Evolutionary conservation across 30 jellyfish, hydroid and myxozoan species (phyloP).

Genomic region (Aurelia aurita): DNA sequence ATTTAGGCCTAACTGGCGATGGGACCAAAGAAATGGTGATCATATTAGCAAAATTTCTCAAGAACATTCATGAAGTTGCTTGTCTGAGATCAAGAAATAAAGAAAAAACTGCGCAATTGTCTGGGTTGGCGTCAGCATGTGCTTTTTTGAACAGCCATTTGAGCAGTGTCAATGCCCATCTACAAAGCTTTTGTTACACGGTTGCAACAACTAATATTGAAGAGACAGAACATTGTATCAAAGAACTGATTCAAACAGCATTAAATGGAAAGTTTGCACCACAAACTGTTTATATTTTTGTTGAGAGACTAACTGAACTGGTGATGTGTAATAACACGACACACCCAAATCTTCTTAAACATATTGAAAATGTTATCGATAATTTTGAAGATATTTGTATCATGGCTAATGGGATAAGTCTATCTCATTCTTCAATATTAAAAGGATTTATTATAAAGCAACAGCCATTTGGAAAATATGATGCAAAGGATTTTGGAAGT

Average conservation of each 20-base stretch:
- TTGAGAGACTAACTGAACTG: conserved; percentile 19
- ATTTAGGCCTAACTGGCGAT: conserved; percentile 62
- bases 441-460: conserved; percentile 35
- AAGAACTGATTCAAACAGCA: conserved; percentile 21
- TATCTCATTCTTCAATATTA: conserved; percentile 12
- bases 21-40: conserved; percentile 46
- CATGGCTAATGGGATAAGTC: conserved; percentile 15
- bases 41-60: conserved; percentile 26
- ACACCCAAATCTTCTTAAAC: neutral
- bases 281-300: neutral
- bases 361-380: conserved; percentile 26
- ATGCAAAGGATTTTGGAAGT: neutral
- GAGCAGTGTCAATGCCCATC: neutral
- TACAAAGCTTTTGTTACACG: neutral
- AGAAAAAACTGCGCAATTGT: neutral
- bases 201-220: neutral
- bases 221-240: neutral
- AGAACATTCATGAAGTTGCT: neutral
- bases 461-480: conserved; percentile 1
- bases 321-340: neutral
- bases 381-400: conserved; percentile 46
- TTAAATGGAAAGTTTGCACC: conserved; percentile 39
- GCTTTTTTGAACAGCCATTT: neutral
- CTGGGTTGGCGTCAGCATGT: conserved; percentile 55
- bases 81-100: neutral